These are phyloP conservation scores for Cottus gobio DNA, from an alignment of 2,113 vertebrate genomes.

Conservation along the genomic window DNA sequence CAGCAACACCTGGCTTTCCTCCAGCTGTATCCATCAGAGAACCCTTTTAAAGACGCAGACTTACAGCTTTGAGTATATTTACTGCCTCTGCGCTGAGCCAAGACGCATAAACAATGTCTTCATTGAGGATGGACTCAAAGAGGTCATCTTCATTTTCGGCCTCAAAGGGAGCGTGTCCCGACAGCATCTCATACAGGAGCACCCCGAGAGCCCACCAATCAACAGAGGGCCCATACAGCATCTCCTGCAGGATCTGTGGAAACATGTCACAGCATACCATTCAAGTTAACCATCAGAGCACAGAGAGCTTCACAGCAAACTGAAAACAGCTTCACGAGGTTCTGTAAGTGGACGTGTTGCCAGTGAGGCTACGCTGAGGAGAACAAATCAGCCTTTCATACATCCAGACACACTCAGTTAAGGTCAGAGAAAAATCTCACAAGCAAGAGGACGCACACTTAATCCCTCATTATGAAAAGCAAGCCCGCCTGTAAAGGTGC, in stretches of 20 bases:
- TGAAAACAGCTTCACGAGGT: background rate
- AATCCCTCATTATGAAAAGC: constrained; percentile 43
- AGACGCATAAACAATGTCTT: constrained; percentile 92
- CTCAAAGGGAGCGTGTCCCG: constrained; percentile 95
- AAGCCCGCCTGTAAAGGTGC: constrained; percentile 17
- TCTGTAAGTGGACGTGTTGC: constrained; percentile 8
- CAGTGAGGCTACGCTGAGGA: constrained; percentile 30
- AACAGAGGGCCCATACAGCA: constrained; percentile 95
- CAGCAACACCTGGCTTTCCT: constrained; percentile 11
- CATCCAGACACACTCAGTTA: constrained; percentile 14
- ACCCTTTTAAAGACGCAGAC: constrained; percentile 59
- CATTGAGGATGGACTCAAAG: constrained; percentile 95
- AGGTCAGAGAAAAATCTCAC: constrained; percentile 16
- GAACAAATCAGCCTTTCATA: constrained; percentile 59
- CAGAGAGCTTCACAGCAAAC: background rate
- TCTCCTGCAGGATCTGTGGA: constrained; percentile 94
- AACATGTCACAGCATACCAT: constrained; percentile 20
- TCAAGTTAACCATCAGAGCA: constrained; percentile 1
- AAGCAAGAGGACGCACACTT: constrained; percentile 13
- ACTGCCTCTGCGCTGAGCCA: constrained; percentile 93
- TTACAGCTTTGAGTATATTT: constrained; percentile 93
- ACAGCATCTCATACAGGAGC: constrained; percentile 97
- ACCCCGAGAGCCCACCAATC: constrained; percentile 99
- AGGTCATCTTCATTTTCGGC: constrained; percentile 98
- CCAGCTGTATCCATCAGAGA: constrained; percentile 9